phyloP scores from a whole-genome alignment of 2,888 invertebrate genomes.

The Protonemura montana region DNA sequence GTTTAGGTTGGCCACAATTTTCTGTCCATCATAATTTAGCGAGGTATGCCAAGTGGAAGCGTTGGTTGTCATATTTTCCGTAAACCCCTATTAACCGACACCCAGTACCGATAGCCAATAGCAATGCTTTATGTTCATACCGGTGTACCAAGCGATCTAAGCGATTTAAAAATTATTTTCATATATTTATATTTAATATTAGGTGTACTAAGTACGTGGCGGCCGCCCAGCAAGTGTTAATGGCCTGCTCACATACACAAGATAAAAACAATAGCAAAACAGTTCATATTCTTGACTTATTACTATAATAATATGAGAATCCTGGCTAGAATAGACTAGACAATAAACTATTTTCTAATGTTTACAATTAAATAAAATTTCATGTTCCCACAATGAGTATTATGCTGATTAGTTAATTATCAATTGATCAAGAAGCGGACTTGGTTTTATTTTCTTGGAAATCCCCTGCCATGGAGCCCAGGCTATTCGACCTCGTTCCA shows the following conservation, averaged over 20 bases:
- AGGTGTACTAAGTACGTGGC: not conserved
- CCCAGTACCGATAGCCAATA: too few species aligned
- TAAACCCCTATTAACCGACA: too few species aligned
- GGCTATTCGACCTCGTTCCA: slow-evolving; percentile 21
- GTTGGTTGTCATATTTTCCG: too few species aligned
- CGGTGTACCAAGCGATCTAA: too few species aligned
- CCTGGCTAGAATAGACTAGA: not conserved
- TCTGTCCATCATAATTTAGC: not conserved
- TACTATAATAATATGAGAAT: not conserved
- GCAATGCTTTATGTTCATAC: too few species aligned
- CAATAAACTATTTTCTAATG: not conserved
- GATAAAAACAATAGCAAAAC: not conserved
- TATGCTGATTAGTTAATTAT: slow-evolving; percentile 20
- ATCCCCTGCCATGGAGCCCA: not conserved
- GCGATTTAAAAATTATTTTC: not conserved
- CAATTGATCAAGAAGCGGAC: slow-evolving; percentile 30
- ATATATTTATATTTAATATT: too few species aligned
- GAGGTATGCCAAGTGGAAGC: not conserved
- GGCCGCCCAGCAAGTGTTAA: not conserved
- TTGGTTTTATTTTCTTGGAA: slow-evolving; percentile 22
- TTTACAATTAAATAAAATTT: not conserved
- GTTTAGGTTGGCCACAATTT: not conserved
- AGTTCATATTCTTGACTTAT: not conserved
- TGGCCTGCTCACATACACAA: not conserved
- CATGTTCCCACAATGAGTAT: not conserved